Evolutionary conservation across 1,140 invertebrate species (phyloP).

Genomic region (Zaprionus kolodkinae): DNA sequence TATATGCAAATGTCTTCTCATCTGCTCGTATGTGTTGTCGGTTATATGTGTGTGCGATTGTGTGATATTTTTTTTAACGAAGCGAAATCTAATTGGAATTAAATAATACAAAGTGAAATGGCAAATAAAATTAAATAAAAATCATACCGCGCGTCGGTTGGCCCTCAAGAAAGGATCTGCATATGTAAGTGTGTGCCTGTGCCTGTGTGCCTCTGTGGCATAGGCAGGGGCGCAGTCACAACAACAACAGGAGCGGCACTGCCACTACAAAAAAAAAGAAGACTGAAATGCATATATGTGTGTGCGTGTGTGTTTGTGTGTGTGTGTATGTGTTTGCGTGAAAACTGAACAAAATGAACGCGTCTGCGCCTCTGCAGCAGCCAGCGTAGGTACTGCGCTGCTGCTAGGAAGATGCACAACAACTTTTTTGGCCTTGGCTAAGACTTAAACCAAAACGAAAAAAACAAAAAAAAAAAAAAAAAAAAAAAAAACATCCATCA

Average conservation of each 20-base stretch:
- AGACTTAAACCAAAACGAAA: slow-evolving; percentile 37
- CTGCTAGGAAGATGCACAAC: slow-evolving; percentile 32
- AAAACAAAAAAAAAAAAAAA: slow-evolving; percentile 30
- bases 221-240: slow-evolving; percentile 49
- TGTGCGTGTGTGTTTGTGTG: slow-evolving; percentile 50
- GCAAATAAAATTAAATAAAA: slow-evolving; percentile 45
- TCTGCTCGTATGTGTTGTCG: slow-evolving; percentile 50
- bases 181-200: slow-evolving; percentile 42
- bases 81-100: slow-evolving; percentile 70
- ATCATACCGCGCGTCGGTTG: slow-evolving; percentile 42
- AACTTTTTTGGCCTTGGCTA: slow-evolving; percentile 66
- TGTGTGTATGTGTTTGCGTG: slow-evolving; percentile 36
- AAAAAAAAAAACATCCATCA: slow-evolving; percentile 41
- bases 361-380: slow-evolving; percentile 53
- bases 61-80: slow-evolving; percentile 64
- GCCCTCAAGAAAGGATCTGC: slow-evolving; percentile 32
- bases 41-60: slow-evolving; percentile 46
- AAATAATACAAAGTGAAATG: slow-evolving; percentile 62
- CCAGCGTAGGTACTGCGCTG: slow-evolving; percentile 26
- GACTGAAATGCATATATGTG: slow-evolving; percentile 37
- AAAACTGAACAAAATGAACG: slow-evolving; percentile 67
- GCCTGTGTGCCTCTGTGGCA: slow-evolving; percentile 28
- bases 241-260: slow-evolving; percentile 57
- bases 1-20: slow-evolving; percentile 67
- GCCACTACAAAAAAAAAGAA: slow-evolving; percentile 21